Conservation (phyloP, 1,140 invertebrate genomes). For the Telenomus remus region DNA sequence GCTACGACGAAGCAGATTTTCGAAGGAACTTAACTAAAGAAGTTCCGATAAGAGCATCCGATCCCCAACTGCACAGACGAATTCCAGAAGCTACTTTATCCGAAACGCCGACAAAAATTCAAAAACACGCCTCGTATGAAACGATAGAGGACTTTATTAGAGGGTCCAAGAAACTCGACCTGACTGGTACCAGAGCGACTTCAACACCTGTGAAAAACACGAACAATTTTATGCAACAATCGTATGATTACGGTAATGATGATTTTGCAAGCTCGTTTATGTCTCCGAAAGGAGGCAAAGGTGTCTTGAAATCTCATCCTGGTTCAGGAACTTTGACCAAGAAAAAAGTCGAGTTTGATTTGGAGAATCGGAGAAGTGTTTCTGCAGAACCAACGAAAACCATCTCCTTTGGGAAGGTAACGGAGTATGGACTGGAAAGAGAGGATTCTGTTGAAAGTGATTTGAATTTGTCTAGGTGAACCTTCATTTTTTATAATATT, state of each 20-base stretch:
- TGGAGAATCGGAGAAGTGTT: constrained; percentile 74
- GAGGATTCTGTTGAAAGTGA: constrained; percentile 72
- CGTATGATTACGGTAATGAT: constrained; percentile 43
- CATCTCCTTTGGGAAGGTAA: constrained; percentile 68
- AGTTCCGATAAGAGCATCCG: constrained; percentile 10
- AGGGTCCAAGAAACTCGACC: constrained; percentile 39
- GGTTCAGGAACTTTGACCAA: constrained; percentile 75
- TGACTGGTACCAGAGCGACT: constrained; percentile 35
- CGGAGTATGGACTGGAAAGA: constrained; percentile 54
- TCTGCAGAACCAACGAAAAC: constrained; percentile 62
- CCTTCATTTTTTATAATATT: no score
- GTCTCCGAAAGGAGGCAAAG: constrained; percentile 68
- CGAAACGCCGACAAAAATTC: constrained; percentile 16
- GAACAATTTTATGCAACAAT: constrained; percentile 46
- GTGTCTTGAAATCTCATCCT: constrained; percentile 77
- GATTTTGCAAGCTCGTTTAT: constrained; percentile 66
- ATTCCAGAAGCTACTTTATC: background rate
- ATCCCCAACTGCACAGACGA: constrained; percentile 25
- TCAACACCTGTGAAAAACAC: constrained; percentile 51
- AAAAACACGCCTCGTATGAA: constrained; percentile 50
- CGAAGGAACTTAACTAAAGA: constrained; percentile 21
- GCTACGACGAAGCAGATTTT: constrained; percentile 41
- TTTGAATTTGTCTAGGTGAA: no score
- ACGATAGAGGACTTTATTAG: constrained; percentile 62
- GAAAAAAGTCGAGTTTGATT: constrained; percentile 79